These are phyloP conservation scores for Babylonia areolata DNA, from an alignment of 1,140 invertebrate genomes.

Conservation along the genomic window DNA sequence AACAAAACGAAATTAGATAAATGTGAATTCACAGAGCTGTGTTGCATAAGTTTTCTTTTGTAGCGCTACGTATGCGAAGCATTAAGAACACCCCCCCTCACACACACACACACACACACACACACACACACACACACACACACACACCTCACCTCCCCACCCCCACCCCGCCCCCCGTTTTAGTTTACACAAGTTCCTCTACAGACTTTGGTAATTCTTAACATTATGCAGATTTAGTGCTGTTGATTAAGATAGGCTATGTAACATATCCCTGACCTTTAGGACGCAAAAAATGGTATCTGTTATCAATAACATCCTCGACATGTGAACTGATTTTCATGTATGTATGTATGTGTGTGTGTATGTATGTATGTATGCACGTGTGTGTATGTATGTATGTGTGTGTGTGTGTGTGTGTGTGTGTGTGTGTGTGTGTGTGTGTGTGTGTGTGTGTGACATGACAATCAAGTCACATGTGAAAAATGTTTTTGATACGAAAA, in stretches of 20 bases:
- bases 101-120: no score
- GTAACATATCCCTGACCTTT: not conserved
- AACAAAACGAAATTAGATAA: no score
- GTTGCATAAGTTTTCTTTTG: no score
- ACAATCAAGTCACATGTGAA: no score
- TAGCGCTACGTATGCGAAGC: no score
- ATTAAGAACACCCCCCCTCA: no score
- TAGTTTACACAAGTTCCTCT: not conserved
- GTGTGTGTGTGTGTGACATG: slow-evolving; percentile 5
- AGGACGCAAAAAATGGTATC: not conserved
- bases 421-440: slow-evolving; percentile 6
- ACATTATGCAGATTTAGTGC: not conserved
- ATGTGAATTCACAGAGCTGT: no score
- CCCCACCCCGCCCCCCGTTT: not conserved
- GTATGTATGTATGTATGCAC: not conserved
- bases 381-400: not conserved
- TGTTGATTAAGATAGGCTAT: not conserved
- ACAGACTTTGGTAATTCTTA: not conserved
- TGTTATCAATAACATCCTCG: no score
- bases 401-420: slow-evolving; percentile 2
- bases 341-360: not conserved
- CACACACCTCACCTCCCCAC: no score
- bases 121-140: no score
- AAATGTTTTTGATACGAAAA: no score
- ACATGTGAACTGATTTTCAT: not conserved